A percentile compares a stretch with the other conserved stretches of the same genome.
Evolutionary conservation across 2,888 invertebrate genomes (phyloP).

Genomic region (Dastarcus helophoroides): DNA sequence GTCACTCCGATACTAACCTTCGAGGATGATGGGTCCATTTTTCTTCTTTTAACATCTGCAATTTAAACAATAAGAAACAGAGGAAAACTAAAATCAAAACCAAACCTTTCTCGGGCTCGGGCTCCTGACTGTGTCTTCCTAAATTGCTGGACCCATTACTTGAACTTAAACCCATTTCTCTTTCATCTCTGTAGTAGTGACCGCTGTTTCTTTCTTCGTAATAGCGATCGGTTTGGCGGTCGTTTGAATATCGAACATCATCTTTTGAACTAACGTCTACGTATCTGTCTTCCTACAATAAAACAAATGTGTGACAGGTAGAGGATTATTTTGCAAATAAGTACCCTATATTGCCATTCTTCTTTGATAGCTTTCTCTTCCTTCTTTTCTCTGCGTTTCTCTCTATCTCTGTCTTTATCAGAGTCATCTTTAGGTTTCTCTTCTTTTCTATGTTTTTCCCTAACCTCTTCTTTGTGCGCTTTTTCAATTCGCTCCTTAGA

Average conservation of each 20-base stretch:
- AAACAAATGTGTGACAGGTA: conserved; percentile 2
- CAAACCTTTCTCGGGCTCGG: conserved; percentile 55
- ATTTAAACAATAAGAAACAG: conserved; percentile 6
- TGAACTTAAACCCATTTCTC: conserved; percentile 46
- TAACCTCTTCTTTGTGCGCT: conserved; percentile 33
- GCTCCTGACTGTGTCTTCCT: conserved; percentile 43
- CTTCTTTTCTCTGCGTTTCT: conserved; percentile 45
- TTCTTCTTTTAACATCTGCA: conserved; percentile 73
- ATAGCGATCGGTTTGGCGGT: conserved; percentile 40
- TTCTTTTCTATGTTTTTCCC: conserved; percentile 44
- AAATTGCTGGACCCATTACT: conserved; percentile 35
- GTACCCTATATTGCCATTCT: conserved; percentile 33
- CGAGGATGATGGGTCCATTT: conserved; percentile 65
- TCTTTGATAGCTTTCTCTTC: conserved; percentile 32
- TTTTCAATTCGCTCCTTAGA: conserved; percentile 32
- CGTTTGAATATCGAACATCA: conserved; percentile 37
- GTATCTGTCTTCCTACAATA: conserved; percentile 40
- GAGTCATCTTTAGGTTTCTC: conserved; percentile 45
- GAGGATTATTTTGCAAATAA: conserved; percentile 12
- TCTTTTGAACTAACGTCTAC: conserved; percentile 34
- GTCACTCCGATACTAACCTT: conserved; percentile 71
- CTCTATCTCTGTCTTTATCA: conserved; percentile 52
- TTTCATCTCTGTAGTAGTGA: conserved; percentile 36
- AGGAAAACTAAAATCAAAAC: not conserved
- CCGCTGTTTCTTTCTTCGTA: conserved; percentile 34